Base-by-base conservation (phyloP, 35 echinoderm and acorn worm species). In the Holothuria glaberrima region DNA sequence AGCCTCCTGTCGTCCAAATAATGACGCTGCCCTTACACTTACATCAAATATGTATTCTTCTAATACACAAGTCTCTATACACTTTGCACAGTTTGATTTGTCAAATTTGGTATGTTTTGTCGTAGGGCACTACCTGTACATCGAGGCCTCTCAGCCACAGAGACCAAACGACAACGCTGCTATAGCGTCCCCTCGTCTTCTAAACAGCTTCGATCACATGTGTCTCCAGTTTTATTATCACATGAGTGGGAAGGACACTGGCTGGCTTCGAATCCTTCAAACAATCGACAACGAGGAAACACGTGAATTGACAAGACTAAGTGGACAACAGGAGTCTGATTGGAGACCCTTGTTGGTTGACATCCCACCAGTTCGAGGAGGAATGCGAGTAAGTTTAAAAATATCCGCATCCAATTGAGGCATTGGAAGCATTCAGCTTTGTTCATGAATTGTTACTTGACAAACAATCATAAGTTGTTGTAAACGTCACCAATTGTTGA, bases 211-310 rank as follows among this genome's bases (percentile, higher is more conserved):
- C 21, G 86, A 87, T 27, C 73, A 86, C 65, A 71, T 91, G 27
- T 98, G 95, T 73, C 66, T 98, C 21, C 73, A 86, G 28, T 94
- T 98, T 22, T 98, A 88, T 48, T 98, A 98, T 59, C 95, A 98
- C 68, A 94, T 94, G 89, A 75, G 88, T 32, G 95, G 95, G 13
- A 44, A 54, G 10, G 78, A 81, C 0, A 91, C 86, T n/a, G 93
- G 71, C 31, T 80, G 66, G 24, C 64, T 94, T 0, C 36, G 48
- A 14, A 84, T 94, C 2, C 20, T 71, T 18, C 19, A 67, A 74
- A 63, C 30, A 4, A 0, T 24, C 12, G 68, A 77, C 10, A 59
- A 65, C 12, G 81, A 72, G 21, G 58, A 54, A 17, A 58, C 25
- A 14, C 35, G 46, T 41, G 56, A 60, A 59, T 26, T 92, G 30